Base-by-base conservation (phyloP, 2,113 vertebrate genomes). In the Daboia siamensis region DNA sequence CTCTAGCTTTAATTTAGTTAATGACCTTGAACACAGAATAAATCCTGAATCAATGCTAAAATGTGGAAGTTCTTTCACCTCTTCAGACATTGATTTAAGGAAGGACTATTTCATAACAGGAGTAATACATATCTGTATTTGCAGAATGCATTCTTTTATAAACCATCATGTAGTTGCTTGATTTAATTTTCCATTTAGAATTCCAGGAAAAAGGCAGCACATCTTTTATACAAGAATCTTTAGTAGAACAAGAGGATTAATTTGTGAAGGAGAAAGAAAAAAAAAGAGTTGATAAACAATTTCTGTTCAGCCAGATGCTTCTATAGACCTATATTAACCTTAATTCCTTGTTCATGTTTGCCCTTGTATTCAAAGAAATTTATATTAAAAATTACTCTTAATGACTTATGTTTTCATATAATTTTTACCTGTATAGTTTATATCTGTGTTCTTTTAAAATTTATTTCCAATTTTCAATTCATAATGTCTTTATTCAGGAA, bases 401-500 rank as follows among this genome's bases (percentile, higher is more conserved):
- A 56, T 61, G 52, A 80, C 13, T 91, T 91, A 93, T 88, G 23
- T 8, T 44, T 90, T 88, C 21, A 85, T 24, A 52, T 61, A 89
- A 0, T 85, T 92, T 94, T 93, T 94, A 86, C 87, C 24, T 33
- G 52, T 5, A 15, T 51, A 24, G 0, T 24, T 90, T 89, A 89
- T 91, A 55, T n/a, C 13, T 29, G 21, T 17, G 3, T 74, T 88
- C 20, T 86, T 55, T 44, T 88, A 80, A 91, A 88, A 29, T 48
- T 7, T 84, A n/a, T 33, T 59, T 20, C 39, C 24, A 89, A 57
- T 87, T 87, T 64, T 51, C 23, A 46, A 21, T 86, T 86, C 57
- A 92, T 3, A 86, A 24, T 91, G 20, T 44, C 15, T 86, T 84
- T 90, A 95, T 96, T 93, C 95, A 99, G 99, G 99, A 99, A 99